Conservation (phyloP, 2,888 invertebrate species). For the Acronicta aceris region DNA sequence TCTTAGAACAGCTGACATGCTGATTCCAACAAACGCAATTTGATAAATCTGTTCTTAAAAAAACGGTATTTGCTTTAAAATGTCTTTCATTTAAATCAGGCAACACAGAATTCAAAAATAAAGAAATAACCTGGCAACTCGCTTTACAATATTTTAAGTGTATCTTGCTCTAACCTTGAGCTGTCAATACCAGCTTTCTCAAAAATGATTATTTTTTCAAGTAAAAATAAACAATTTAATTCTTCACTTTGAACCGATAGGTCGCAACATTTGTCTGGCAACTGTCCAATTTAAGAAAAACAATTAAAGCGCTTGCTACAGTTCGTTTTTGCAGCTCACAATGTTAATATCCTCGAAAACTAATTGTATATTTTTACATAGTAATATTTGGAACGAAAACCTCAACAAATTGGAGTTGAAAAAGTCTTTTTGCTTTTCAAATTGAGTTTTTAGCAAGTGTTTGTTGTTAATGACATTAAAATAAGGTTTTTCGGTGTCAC, state of each 20-base stretch:
- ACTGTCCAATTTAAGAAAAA: conserved; percentile 55
- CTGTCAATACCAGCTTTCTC: conserved; percentile 32
- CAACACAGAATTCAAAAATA: conserved; percentile 9
- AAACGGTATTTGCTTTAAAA: conserved; percentile 1
- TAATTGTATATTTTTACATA: conserved; percentile 61
- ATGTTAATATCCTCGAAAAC: conserved; percentile 54
- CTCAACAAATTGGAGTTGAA: conserved; percentile 38
- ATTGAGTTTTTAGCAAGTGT: conserved; percentile 33
- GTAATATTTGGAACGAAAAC: conserved; percentile 47
- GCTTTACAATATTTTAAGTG: conserved; percentile 26
- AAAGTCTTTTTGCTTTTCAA: conserved; percentile 18
- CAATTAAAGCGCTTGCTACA: conserved; percentile 45
- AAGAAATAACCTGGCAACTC: conserved; percentile 10
- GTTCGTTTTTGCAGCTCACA: conserved; percentile 37
- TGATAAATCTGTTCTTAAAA: no score
- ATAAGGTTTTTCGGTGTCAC: conserved; percentile 21
- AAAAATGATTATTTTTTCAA: conserved; percentile 36
- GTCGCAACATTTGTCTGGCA: conserved; percentile 42
- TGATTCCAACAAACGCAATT: no score
- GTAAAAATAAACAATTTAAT: conserved; percentile 37
- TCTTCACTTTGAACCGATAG: conserved; percentile 34
- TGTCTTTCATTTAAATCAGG: background rate
- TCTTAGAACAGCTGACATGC: no score
- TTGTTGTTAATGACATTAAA: conserved; percentile 36
- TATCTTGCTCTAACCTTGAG: conserved; percentile 29